phyloP scores from a whole-genome alignment of 23 tunicate species.

The Oikopleura vanhoeffeni region DNA sequence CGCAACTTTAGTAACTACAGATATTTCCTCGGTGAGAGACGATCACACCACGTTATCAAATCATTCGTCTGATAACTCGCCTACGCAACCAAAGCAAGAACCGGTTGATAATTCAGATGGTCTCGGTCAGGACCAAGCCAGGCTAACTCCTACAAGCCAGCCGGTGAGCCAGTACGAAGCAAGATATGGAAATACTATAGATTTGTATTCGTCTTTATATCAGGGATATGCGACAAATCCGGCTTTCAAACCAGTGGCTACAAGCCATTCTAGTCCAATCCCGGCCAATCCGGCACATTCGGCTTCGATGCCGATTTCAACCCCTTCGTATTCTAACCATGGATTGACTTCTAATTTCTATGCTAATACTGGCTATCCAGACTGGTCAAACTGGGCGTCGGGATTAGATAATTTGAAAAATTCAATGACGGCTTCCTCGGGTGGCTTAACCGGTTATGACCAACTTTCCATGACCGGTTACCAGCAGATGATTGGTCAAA shows the following conservation, averaged over 20 bases:
- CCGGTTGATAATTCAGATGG: neutral
- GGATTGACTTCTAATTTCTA: neutral
- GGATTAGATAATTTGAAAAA: neutral
- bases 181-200: neutral
- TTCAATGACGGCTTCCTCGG: neutral
- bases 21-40: neutral
- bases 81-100: conserved; percentile 1
- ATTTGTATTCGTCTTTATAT: conserved; percentile 8
- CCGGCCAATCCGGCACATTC: neutral
- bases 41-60: neutral
- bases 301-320: neutral
- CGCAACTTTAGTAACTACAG: too few species aligned
- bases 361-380: neutral
- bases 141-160: neutral
- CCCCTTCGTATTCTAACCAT: neutral
- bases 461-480: neutral
- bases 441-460: neutral
- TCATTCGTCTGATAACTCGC: neutral
- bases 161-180: neutral
- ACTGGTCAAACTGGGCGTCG: conserved; percentile 12
- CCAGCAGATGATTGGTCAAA: neutral
- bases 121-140: neutral
- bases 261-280: neutral
- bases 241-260: neutral
- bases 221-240: neutral